These are phyloP conservation scores for Boloria selene DNA, from an alignment of 2,888 invertebrate species.

Conservation along the genomic window DNA sequence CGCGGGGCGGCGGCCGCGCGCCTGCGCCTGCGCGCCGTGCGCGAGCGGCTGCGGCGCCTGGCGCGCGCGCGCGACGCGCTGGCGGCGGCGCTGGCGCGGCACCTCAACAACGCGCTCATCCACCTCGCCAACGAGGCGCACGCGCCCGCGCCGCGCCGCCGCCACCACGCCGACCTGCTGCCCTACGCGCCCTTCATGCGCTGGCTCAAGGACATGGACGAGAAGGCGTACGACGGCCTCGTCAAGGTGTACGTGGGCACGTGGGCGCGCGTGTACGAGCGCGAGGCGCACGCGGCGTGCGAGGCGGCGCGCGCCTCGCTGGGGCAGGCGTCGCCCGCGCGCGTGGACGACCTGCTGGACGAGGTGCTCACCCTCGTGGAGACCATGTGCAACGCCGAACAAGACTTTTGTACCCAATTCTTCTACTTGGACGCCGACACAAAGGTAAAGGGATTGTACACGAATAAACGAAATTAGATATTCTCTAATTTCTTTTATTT, in stretches of 20 bases:
- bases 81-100: constrained; percentile 90
- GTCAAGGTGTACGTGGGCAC: constrained; percentile 88
- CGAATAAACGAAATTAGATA: too few relatives aligned
- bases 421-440: constrained; percentile 88
- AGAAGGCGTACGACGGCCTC: constrained; percentile 90
- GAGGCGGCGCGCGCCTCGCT: constrained; percentile 85
- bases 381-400: constrained; percentile 95
- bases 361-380: constrained; percentile 92
- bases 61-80: constrained; percentile 59
- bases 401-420: constrained; percentile 96
- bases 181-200: constrained; percentile 96
- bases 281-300: constrained; percentile 90
- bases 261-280: constrained; percentile 93
- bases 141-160: constrained; percentile 51
- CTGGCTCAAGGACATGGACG: constrained; percentile 94
- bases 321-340: constrained; percentile 47
- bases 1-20: constrained; percentile 46
- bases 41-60: constrained; percentile 62
- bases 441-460: constrained; percentile 59
- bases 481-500: too few relatives aligned
- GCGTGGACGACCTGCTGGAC: constrained; percentile 57
- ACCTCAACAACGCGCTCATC: constrained; percentile 96
- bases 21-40: constrained; percentile 58
- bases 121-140: constrained; percentile 90
- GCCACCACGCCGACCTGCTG: constrained; percentile 92